Base-by-base conservation (phyloP, 2,888 invertebrate genomes). In the Dromius quadrimaculatus region DNA sequence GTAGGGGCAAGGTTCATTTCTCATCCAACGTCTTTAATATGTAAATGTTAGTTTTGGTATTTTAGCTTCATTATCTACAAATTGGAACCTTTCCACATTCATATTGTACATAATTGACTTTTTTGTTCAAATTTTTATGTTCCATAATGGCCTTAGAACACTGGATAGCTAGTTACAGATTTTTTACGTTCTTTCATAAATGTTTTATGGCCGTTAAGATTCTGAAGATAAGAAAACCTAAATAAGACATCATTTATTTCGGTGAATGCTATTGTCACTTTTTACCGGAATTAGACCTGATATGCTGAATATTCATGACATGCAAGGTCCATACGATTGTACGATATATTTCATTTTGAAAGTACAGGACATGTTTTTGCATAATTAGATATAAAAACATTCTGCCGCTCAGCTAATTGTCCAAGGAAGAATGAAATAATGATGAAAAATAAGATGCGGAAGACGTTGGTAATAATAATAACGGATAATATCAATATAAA, bases 181-280 rank as follows among this genome's bases (percentile, higher is more conserved):
- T 59, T 59, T 59, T 59, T 36, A 59, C 36, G 41, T 41, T 2
- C 20, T 41, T 43, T 41, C 62, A 41, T 62, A 62, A 62, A 62
- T 41, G 23, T 62, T 62, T 41, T 62, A 62, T 23, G n/a, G 23
- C 41, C 23, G 43, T 62, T 62, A 15, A 41, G 62, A 62, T 62
- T 23, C 41, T 15, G n/a, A 15, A 65, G 65, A 34, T 50, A 65
- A 34, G 19, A 3, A 47, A 19, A 54, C 36, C 28, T 6, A 38
- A 68, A 59, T 68, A 59, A 68, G 68, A 68, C 68, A 68, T 68
- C 68, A 45, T 68, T 68, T 68, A 59, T 68, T 57, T 59, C 22
- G 59, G 57, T 68, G 59, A 68, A 59, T 59, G 68, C 59, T 68
- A 68, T 59, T 68, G 59, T 68, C 68, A 68, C 41, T 66, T 43